A percentile compares a stretch with the other conserved stretches of the same genome.
These are phyloP conservation scores for Metacarcinus magister DNA, from an alignment of 2,888 invertebrate species.

Conservation along the genomic window DNA sequence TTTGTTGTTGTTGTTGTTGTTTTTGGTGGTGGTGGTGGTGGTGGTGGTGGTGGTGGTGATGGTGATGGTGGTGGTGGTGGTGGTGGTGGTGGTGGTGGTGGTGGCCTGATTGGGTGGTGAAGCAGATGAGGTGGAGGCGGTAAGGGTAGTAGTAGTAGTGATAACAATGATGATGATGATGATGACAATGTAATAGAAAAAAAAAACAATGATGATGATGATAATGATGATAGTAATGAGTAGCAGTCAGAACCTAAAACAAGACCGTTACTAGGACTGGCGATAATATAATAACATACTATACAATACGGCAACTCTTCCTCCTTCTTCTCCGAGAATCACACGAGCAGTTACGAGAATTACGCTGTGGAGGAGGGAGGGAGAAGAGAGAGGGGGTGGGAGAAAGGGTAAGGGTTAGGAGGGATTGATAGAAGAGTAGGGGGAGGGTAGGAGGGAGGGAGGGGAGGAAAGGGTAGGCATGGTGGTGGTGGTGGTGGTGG, in stretches of 20 bases:
- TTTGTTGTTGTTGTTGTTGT: not conserved
- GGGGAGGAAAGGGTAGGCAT: not conserved
- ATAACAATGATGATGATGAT: not conserved
- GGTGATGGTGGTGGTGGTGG: not conserved
- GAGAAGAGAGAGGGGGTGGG: not conserved
- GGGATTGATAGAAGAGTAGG: too few species aligned
- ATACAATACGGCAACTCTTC: not conserved
- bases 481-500: too few species aligned
- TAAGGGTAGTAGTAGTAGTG: not conserved
- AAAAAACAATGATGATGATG: not conserved
- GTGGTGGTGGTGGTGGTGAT: not conserved
- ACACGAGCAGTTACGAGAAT: slow-evolving; percentile 1
- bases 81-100: too few species aligned
- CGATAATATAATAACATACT: not conserved
- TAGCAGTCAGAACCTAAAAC: too few species aligned
- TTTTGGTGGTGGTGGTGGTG: not conserved
- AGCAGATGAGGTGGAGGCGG: not conserved
- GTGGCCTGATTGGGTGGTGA: not conserved
- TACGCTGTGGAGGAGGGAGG: not conserved
- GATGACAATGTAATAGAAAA: not conserved
- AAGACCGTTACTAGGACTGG: too few species aligned
- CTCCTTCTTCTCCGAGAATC: not conserved
- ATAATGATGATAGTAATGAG: not conserved
- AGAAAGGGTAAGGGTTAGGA: not conserved
- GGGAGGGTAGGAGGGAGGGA: not conserved